A percentile compares a stretch with the other conserved stretches of the same genome.
Evolutionary conservation across 2,797 vertebrate species (phyloP).

Genomic region (Artibeus jamaicensis): DNA sequence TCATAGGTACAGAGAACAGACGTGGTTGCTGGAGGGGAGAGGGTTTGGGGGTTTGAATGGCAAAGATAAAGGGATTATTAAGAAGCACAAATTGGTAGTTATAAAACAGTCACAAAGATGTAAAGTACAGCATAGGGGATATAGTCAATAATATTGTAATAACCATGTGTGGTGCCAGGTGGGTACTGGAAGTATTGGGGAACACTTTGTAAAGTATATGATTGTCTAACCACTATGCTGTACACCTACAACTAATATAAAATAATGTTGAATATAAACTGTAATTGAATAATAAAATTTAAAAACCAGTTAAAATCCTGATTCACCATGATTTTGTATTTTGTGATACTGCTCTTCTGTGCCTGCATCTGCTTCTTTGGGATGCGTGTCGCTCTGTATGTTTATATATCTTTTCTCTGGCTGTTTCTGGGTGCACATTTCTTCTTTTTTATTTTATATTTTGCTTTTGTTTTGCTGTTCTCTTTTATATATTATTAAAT

Average conservation of each 20-base stretch:
- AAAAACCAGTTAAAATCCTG: not conserved
- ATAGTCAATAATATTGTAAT: not conserved
- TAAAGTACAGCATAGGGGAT: not conserved
- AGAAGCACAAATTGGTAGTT: not conserved
- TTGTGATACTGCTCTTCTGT: not conserved
- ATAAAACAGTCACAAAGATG: not conserved
- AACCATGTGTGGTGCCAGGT: not conserved
- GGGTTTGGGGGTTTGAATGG: not conserved
- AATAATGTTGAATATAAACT: not conserved
- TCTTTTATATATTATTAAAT: not conserved
- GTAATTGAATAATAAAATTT: not conserved
- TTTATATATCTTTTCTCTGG: not conserved
- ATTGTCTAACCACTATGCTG: not conserved
- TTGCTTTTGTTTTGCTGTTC: not conserved
- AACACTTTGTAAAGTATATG: not conserved
- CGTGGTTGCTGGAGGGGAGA: not conserved
- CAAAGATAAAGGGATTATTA: not conserved
- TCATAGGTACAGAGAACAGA: not conserved
- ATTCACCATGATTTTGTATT: not conserved
- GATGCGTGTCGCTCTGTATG: not conserved
- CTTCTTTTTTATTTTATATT: not conserved
- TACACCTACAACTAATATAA: not conserved
- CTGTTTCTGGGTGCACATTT: not conserved
- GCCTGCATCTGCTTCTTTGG: not conserved
- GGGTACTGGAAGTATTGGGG: not conserved